A percentile compares a stretch with the other conserved stretches of the same genome.
Evolutionary conservation across 2,113 vertebrate species (phyloP).

Genomic region (Notothenia coriiceps): DNA sequence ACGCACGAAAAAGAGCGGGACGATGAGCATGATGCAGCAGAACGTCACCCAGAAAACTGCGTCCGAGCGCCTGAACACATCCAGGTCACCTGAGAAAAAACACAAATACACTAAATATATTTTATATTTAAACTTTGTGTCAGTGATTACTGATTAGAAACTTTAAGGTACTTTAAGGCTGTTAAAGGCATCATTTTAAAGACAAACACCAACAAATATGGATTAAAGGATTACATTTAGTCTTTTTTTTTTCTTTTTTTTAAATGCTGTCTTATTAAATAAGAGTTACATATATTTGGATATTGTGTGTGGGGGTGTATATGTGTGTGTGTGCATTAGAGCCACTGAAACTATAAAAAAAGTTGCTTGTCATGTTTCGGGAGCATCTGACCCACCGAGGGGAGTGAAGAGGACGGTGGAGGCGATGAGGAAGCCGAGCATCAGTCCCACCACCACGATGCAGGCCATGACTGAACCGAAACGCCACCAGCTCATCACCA

Average conservation of each 20-base stretch:
- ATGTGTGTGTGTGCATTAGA: neutral
- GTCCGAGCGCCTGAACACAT: slow-evolving; percentile 85
- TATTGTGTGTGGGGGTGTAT: no score
- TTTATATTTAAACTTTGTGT: neutral
- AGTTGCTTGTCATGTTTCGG: no score
- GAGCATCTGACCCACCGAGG: slow-evolving; percentile 80
- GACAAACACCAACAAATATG: no score
- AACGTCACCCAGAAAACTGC: slow-evolving; percentile 93
- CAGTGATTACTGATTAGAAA: no score
- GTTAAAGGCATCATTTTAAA: no score
- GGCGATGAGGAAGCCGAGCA: slow-evolving; percentile 89
- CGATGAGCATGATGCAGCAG: slow-evolving; percentile 82
- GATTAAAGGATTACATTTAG: no score
- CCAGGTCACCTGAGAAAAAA: slow-evolving; percentile 86
- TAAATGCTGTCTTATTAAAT: no score
- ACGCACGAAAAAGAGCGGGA: slow-evolving; percentile 88
- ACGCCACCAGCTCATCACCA: slow-evolving; percentile 94
- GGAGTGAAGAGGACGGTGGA: slow-evolving; percentile 90
- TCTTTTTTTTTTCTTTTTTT: no score
- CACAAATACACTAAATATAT: neutral
- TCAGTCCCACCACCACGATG: slow-evolving; percentile 87
- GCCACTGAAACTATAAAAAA: neutral
- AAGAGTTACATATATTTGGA: no score
- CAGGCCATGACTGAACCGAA: slow-evolving; percentile 88
- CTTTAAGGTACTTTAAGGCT: no score